phyloP scores from a whole-genome alignment of 2,113 vertebrate genomes.

The Orcinus orca region DNA sequence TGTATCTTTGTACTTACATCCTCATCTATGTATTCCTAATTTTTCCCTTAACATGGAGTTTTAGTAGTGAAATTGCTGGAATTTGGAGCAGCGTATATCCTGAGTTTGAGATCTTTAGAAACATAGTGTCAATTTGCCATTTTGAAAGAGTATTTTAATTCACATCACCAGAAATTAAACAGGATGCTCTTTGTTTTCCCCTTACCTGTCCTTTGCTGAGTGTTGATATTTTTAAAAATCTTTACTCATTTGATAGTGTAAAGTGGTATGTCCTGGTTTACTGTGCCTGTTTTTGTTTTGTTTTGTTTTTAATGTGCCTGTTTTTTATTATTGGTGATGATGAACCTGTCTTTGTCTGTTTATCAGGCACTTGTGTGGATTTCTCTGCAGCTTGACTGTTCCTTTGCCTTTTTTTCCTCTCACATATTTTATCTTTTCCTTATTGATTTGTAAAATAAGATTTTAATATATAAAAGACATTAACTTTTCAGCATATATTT shows the following conservation, averaged over 20 bases:
- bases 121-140: background rate
- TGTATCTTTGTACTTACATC: background rate
- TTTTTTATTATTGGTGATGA: background rate
- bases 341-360: background rate
- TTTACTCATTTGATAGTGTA: background rate
- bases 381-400: background rate
- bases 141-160: constrained; percentile 42
- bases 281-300: background rate
- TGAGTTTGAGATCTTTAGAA: background rate
- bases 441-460: background rate
- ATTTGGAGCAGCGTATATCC: background rate
- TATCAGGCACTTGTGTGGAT: background rate
- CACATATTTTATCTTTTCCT: background rate
- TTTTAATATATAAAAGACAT: background rate
- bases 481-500: background rate
- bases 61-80: background rate
- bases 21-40: background rate
- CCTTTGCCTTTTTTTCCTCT: background rate
- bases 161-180: background rate
- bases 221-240: constrained; percentile 30
- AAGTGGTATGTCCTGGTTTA: background rate
- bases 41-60: background rate
- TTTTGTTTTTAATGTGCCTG: background rate
- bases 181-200: background rate
- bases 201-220: background rate